Conservation (phyloP, 2,888 invertebrate species). For the Archips crataeganus region DNA sequence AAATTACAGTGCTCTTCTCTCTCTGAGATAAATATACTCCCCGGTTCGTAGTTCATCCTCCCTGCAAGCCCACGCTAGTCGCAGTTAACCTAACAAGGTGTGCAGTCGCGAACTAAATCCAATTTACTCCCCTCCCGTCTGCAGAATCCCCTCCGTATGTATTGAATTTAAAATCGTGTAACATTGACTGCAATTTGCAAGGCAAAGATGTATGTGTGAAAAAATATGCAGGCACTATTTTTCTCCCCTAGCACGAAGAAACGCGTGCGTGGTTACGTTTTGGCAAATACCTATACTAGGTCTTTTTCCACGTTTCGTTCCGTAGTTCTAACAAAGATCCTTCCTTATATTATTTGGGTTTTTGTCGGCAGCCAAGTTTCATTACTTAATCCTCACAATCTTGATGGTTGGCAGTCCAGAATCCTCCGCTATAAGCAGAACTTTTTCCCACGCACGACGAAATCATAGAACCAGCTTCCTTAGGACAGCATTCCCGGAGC, state of each 20-base stretch:
- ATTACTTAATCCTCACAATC: too few species aligned
- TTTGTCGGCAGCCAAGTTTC: too few species aligned
- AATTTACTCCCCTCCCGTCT: constrained; percentile 50
- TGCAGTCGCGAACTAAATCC: constrained; percentile 49
- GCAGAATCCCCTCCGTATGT: constrained; percentile 36
- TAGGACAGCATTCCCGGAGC: too few species aligned
- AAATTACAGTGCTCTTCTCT: neutral
- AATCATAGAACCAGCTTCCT: too few species aligned
- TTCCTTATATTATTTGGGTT: too few species aligned
- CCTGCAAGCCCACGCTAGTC: neutral
- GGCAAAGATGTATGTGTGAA: constrained; percentile 22
- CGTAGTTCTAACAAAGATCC: too few species aligned
- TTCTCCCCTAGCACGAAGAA: neutral
- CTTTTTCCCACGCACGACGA: too few species aligned
- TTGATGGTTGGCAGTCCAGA: too few species aligned
- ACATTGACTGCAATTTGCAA: constrained; percentile 39
- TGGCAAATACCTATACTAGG: too few species aligned
- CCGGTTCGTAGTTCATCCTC: neutral
- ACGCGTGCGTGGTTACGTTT: too few species aligned
- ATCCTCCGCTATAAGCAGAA: too few species aligned
- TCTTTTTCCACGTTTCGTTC: too few species aligned
- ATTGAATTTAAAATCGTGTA: constrained; percentile 45
- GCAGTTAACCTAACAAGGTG: constrained; percentile 10
- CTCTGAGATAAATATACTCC: neutral
- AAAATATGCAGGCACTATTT: constrained; percentile 3